Percentiles rank a stretch among this genome's conserved stretches.
Conservation (phyloP, 1,140 invertebrate species). For the Drosophila kurseongensis region DNA sequence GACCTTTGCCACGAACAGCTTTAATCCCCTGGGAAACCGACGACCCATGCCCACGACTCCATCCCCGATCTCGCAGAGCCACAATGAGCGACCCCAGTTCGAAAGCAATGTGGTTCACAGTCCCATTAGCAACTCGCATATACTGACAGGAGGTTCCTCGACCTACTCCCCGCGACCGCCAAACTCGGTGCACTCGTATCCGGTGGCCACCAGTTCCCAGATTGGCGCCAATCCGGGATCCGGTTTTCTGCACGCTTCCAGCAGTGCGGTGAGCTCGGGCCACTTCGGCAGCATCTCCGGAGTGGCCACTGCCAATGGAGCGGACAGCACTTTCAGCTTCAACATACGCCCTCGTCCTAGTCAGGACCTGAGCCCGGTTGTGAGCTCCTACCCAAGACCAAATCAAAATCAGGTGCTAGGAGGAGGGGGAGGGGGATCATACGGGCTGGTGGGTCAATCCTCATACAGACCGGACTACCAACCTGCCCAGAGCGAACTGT, state of each 20-base stretch:
- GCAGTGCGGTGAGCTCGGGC: constrained; percentile 63
- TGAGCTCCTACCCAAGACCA: constrained; percentile 44
- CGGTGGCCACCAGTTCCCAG: constrained; percentile 49
- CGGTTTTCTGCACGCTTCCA: constrained; percentile 66
- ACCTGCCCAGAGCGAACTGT: constrained; percentile 45
- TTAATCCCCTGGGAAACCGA: constrained; percentile 52
- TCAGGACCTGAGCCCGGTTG: constrained; percentile 36
- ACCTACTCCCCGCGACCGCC: constrained; percentile 40
- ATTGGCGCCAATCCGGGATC: constrained; percentile 42
- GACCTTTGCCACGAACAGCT: constrained; percentile 63
- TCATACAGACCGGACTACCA: constrained; percentile 54
- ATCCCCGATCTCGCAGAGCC: constrained; percentile 34
- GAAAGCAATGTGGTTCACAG: constrained; percentile 48
- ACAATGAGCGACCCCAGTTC: constrained; percentile 49
- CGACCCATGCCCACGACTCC: constrained; percentile 46
- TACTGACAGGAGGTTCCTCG: constrained; percentile 3
- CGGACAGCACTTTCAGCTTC: constrained; percentile 79
- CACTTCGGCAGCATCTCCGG: constrained; percentile 72
- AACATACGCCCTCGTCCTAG: constrained; percentile 77
- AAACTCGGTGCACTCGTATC: constrained; percentile 33
- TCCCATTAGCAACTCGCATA: constrained; percentile 43
- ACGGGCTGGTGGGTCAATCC: constrained; percentile 46
- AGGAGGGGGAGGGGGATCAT: constrained; percentile 25
- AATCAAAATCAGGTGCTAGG: constrained; percentile 12
- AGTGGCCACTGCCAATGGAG: constrained; percentile 73